These are phyloP conservation scores for Eristalis arbustorum DNA, from an alignment of 2,888 invertebrate genomes.

Conservation along the genomic window DNA sequence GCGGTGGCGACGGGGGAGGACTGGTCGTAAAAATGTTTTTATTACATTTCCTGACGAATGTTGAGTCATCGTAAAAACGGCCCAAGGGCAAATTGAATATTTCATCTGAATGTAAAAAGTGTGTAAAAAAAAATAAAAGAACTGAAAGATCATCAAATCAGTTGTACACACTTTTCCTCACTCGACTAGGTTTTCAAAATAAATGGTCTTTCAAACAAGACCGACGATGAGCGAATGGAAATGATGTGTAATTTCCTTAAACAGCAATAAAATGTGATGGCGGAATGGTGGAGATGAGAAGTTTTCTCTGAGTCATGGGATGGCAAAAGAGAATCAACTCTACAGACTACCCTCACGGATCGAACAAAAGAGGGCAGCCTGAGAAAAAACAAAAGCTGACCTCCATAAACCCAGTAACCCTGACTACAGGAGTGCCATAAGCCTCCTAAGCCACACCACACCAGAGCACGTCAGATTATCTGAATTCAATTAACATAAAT, in stretches of 20 bases:
- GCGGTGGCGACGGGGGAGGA: background rate
- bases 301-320: background rate
- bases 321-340: background rate
- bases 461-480: background rate
- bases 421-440: background rate
- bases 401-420: background rate
- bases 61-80: background rate
- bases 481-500: conserved; percentile 7
- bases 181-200: background rate
- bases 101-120: background rate
- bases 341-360: background rate
- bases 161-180: background rate
- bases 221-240: background rate
- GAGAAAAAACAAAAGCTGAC: background rate
- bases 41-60: background rate
- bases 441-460: background rate
- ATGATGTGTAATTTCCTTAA: background rate
- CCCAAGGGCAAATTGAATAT: background rate
- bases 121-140: background rate
- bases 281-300: background rate
- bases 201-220: background rate
- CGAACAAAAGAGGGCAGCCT: no score
- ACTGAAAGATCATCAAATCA: background rate
- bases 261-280: background rate
- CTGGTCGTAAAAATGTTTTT: background rate